Conservation (phyloP, 2,888 invertebrate genomes). For the Ophion ventricosus region DNA sequence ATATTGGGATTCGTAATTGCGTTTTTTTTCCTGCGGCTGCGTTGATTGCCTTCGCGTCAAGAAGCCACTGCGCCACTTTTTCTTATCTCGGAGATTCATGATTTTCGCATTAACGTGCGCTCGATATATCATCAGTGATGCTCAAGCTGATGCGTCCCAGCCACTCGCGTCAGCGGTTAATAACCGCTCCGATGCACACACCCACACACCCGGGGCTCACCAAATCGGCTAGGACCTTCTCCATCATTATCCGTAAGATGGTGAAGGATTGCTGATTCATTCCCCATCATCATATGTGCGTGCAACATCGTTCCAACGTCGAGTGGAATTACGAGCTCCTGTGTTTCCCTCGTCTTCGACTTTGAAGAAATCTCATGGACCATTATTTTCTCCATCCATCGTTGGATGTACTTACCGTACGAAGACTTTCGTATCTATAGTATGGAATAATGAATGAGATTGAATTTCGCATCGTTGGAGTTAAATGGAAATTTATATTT, state of each 20-base stretch:
- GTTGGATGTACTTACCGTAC: neutral
- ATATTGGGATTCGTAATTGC: constrained; percentile 64
- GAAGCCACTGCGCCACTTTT: constrained; percentile 47
- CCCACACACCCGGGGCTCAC: neutral
- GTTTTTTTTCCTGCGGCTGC: constrained; percentile 56
- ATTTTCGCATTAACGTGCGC: constrained; percentile 65
- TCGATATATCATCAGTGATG: constrained; percentile 63
- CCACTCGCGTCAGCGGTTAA: constrained; percentile 56
- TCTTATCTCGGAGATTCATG: constrained; percentile 52
- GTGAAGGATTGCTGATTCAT: constrained; percentile 41
- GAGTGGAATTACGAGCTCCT: constrained; percentile 8
- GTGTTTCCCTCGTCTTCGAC: neutral
- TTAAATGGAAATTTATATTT: too few species aligned
- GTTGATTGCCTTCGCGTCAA: constrained; percentile 63
- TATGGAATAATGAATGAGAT: neutral
- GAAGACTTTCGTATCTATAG: neutral
- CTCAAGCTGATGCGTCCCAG: constrained; percentile 11
- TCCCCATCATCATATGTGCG: constrained; percentile 39
- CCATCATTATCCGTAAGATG: constrained; percentile 39
- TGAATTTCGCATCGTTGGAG: too few species aligned
- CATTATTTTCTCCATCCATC: constrained; percentile 15
- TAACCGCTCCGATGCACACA: constrained; percentile 44
- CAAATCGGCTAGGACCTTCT: constrained; percentile 15
- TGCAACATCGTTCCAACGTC: constrained; percentile 26
- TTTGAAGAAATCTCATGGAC: neutral